Evolutionary conservation across 2,113 vertebrate genomes (phyloP), one percentile per base, ranked within the genome.

Genomic region (Neoarius graeffei): DNA sequence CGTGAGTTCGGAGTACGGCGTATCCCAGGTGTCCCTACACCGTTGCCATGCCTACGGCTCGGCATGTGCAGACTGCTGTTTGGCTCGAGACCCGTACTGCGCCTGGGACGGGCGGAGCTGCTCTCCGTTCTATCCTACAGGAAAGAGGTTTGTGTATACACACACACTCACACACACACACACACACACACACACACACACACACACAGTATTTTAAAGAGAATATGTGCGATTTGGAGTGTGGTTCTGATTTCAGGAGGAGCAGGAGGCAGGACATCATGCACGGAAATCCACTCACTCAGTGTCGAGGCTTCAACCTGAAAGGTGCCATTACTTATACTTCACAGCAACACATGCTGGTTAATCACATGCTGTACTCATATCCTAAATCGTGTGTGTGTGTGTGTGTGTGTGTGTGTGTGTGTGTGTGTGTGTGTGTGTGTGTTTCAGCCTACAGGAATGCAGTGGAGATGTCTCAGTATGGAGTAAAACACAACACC

Each of bases 71-170:
- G 98, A 99, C 94, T 99, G 98, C 94, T 99, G 98, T 93, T 96
- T 99, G 0, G 98, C 98, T 30, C 93, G 98, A 52, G 98, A 99
- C 83, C 98, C 98, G 0, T 99, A 99, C 94, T 99, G 98, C 0
- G 98, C 98, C 88, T 99, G 98, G 98, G 98, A 99, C 3, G 98
- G 98, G n/a, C 96, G 93, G 86, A 96, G 96, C 91, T 99, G 98
- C 93, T 98, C 98, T 9, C 96, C 97, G 85, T 99, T 99, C 92
- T 99, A 99, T 81, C 97, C 97, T 66, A 97, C 96, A 1, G 97
- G 97, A 8, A 99, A 99, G 93, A 97, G 98, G 98, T 99, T 86
- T 93, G 73, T 56, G 82, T 13, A 50, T 15, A 76, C 13, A 56
- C 74, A 48, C 71, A 84, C 23, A 85, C 48, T 85, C 30, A 77